Base-by-base conservation (phyloP, 2,113 vertebrate genomes). In the Archilochus colubris region DNA sequence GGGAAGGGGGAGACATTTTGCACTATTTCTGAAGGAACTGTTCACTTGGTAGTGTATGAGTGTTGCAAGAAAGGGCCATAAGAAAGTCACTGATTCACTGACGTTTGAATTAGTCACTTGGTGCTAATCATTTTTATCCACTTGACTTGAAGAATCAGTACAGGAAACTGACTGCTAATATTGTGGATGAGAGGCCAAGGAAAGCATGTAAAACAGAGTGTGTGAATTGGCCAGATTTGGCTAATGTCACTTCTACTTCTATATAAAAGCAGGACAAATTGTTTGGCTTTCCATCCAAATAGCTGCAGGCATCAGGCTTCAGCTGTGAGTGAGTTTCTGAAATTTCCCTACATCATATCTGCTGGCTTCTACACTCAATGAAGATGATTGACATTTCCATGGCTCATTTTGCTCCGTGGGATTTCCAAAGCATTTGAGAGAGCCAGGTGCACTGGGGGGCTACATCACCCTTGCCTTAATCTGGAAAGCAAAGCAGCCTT, bases 51-150 rank as follows among this genome's bases (percentile, higher is more conserved):
- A 30, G 14, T 14, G 2, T 0, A 23, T 80, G 31, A 27, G 14
- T 19, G 23, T 31, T n/a, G 23, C 31, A 58, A 27, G 5, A 43
- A 63, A 58, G 17, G 24, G 31, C 27, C 17, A 4, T 30, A 36
- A 36, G 58, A 43, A 72, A 61, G 14, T 58, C 53, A 55, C 24
- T 38, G 54, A 43, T 80, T 74, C 66, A 28, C 19, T 46, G 79
- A 55, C 31, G 28, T 69, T n/a, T 53, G 28, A 7, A 1, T 62
- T 53, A 86, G n/a, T 91, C 25, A 19, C 5, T 2, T 54, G 40
- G n/a, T 66, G 74, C 69, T 95, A 76, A 89, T 76, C 5, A 28
- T 14, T 89, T 89, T 76, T 82, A 88, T 30, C 79, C 63, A 78
- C 66, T 84, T 73, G 79, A 70, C 57, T 81, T 76, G 78, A 76